Conservation (phyloP, 2,888 invertebrate genomes). For the Ceriagrion tenellum region DNA sequence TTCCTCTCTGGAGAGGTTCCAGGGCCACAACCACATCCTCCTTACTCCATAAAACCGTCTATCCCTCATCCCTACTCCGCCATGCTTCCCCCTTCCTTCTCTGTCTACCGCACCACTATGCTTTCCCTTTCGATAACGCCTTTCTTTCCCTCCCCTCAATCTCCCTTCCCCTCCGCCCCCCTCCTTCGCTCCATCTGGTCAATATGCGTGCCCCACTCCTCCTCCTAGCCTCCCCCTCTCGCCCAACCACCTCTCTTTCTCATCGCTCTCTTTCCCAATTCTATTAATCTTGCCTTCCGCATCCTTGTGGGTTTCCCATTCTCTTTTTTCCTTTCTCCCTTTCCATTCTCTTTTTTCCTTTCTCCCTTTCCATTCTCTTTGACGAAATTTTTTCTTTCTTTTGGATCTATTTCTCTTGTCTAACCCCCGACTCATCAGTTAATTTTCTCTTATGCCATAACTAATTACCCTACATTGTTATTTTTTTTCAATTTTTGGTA, state of each 20-base stretch:
- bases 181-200: neutral
- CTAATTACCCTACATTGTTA: neutral
- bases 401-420: neutral
- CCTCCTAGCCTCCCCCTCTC: neutral
- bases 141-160: neutral
- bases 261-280: conserved; percentile 31
- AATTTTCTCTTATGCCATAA: neutral
- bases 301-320: neutral
- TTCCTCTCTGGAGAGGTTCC: conserved; percentile 33
- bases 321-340: neutral
- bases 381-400: neutral
- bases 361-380: no score
- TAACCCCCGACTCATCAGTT: neutral
- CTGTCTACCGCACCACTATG: no score
- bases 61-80: neutral
- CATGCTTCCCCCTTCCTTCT: neutral
- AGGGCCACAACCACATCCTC: neutral
- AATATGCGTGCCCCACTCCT: neutral
- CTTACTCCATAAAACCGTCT: neutral
- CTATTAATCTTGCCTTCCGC: conserved; percentile 2
- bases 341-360: neutral
- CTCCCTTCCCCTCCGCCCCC: neutral
- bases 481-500: no score
- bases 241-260: neutral
- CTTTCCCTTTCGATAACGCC: no score